Percentiles rank a stretch among this genome's conserved stretches.
phyloP scores from a whole-genome alignment of 2,797 vertebrate species.

The Cirrhinus molitorella region DNA sequence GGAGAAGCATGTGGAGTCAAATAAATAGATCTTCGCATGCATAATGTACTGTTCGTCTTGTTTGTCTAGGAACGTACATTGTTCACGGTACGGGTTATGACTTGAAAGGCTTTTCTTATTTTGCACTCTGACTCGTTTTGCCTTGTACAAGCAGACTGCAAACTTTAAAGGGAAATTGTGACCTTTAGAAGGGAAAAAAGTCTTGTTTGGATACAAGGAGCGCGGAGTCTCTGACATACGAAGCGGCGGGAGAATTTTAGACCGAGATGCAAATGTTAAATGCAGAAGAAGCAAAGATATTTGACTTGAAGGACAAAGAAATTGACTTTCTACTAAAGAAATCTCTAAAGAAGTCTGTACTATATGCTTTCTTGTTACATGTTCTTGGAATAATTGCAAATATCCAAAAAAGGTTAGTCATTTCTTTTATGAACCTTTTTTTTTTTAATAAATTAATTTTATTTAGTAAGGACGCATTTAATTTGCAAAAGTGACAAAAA shows the following conservation, averaged over 20 bases:
- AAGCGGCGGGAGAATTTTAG: not conserved
- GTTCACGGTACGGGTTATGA: slow-evolving; percentile 6
- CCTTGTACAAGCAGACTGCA: not conserved
- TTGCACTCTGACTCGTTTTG: slow-evolving; percentile 26
- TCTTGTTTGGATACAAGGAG: not conserved
- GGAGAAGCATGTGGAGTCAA: not conserved
- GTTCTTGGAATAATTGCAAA: too few species aligned
- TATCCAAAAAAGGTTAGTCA: too few species aligned
- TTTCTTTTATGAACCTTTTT: too few species aligned
- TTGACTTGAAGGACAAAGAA: not conserved
- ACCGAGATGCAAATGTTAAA: not conserved
- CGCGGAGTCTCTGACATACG: not conserved
- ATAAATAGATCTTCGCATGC: slow-evolving; percentile 9
- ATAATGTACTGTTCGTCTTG: slow-evolving; percentile 22
- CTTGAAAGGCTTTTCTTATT: not conserved
- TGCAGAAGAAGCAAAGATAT: not conserved
- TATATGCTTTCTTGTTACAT: too few species aligned
- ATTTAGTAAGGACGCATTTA: too few species aligned
- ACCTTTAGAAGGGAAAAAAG: slow-evolving; percentile 8
- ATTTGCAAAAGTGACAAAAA: too few species aligned
- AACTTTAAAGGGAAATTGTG: not conserved
- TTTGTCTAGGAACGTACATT: not conserved
- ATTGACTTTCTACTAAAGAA: not conserved
- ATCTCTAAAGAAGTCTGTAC: too few species aligned
- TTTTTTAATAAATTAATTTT: too few species aligned